Percentiles rank a stretch among this genome's conserved stretches.
Evolutionary conservation across 1,140 invertebrate species (phyloP).

Genomic region (Drosophila ohnishii): DNA sequence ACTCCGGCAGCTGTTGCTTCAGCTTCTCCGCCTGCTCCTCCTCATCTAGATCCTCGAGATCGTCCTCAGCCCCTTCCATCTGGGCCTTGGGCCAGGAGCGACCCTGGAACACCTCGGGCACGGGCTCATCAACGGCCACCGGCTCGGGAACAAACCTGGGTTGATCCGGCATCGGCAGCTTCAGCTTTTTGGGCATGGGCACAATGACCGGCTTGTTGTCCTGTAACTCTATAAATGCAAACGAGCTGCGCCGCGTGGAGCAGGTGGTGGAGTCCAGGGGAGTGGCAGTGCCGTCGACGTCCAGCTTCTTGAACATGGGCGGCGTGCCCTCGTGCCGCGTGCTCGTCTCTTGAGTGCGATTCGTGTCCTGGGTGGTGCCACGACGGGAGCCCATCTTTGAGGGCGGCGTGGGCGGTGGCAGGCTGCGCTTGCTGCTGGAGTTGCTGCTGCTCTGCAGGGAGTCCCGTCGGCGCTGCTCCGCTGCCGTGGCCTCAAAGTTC

Average conservation of each 20-base stretch:
- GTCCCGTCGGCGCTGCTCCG: conserved; percentile 59
- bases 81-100: conserved; percentile 73
- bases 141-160: conserved; percentile 56
- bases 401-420: conserved; percentile 58
- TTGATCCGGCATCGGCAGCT: conserved; percentile 60
- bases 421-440: conserved; percentile 60
- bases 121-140: conserved; percentile 47
- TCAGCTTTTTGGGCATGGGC: conserved; percentile 74
- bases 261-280: conserved; percentile 56
- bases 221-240: conserved; percentile 82
- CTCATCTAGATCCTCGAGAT: conserved; percentile 45
- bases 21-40: conserved; percentile 25
- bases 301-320: conserved; percentile 76
- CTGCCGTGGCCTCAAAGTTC: conserved; percentile 60
- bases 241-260: conserved; percentile 75
- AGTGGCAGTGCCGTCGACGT: conserved; percentile 49
- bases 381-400: conserved; percentile 17
- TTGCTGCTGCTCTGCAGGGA: conserved; percentile 70
- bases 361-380: conserved; percentile 57
- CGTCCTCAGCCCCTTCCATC: conserved; percentile 5
- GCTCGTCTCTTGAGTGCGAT: conserved; percentile 37
- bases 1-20: conserved; percentile 58
- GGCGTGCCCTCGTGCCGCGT: conserved; percentile 58
- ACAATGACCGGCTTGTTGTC: conserved; percentile 77
- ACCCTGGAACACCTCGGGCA: conserved; percentile 74